phyloP scores from a whole-genome alignment of 2,888 invertebrate genomes.

The Podotricha telesiphe region DNA sequence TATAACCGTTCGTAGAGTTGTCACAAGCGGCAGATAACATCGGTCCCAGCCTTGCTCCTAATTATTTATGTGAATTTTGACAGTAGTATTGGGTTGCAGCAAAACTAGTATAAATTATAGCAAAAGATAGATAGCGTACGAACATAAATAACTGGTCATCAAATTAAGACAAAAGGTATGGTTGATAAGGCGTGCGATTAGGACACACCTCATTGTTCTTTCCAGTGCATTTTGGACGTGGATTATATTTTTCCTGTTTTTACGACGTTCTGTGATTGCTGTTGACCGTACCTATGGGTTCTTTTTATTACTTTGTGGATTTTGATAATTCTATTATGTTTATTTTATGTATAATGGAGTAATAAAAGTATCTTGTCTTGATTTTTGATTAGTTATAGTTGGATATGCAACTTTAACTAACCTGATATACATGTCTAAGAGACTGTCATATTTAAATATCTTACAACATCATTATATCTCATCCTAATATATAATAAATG shows the following conservation, averaged over 20 bases:
- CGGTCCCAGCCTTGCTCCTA: constrained; percentile 65
- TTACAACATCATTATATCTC: too few relatives aligned
- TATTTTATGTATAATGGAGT: not conserved
- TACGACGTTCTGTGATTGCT: constrained; percentile 68
- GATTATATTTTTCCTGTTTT: constrained; percentile 71
- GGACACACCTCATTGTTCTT: constrained; percentile 72
- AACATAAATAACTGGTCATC: constrained; percentile 74
- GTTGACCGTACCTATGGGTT: constrained; percentile 44
- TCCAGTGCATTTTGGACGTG: constrained; percentile 68
- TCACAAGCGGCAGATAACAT: constrained; percentile 71
- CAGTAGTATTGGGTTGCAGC: constrained; percentile 60
- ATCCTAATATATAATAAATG: too few relatives aligned
- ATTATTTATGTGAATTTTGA: constrained; percentile 83
- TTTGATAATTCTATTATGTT: constrained; percentile 17
- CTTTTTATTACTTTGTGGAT: constrained; percentile 31
- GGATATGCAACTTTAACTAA: too few relatives aligned
- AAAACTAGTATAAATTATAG: constrained; percentile 79
- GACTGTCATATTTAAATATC: too few relatives aligned
- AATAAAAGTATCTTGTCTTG: not conserved
- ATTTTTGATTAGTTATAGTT: too few relatives aligned
- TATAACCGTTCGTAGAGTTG: constrained; percentile 74
- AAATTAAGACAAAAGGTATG: constrained; percentile 80
- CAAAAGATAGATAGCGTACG: constrained; percentile 60
- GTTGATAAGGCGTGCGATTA: constrained; percentile 72
- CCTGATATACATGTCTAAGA: too few relatives aligned